A percentile compares a stretch with the other conserved stretches of the same genome.
These are phyloP conservation scores for Dichetophora obliterata DNA, from an alignment of 2,888 invertebrate species.

Conservation along the genomic window DNA sequence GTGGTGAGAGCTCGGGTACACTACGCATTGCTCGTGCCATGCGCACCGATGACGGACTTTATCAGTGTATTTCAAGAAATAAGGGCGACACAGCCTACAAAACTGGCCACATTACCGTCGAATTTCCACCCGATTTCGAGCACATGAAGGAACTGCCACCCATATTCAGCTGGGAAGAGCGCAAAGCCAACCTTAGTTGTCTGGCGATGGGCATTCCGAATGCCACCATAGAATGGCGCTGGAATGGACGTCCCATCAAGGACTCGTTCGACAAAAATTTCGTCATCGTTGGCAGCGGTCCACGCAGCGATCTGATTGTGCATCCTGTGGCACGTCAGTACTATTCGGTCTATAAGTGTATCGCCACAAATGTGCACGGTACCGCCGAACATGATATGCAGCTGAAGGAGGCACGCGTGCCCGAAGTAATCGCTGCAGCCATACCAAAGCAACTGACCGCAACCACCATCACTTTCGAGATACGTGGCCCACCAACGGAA, in stretches of 20 bases:
- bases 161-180: constrained; percentile 86
- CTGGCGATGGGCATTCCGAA: constrained; percentile 91
- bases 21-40: constrained; percentile 77
- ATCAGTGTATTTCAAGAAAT: constrained; percentile 88
- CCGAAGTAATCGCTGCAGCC: constrained; percentile 76
- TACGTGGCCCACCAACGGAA: constrained; percentile 81
- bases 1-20: constrained; percentile 75
- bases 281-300: constrained; percentile 77
- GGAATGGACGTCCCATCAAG: constrained; percentile 72
- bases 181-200: constrained; percentile 87
- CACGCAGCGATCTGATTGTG: constrained; percentile 80
- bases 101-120: constrained; percentile 86
- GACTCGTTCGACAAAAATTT: constrained; percentile 73
- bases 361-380: constrained; percentile 84
- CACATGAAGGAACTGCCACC: constrained; percentile 79
- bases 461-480: constrained; percentile 85
- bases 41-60: constrained; percentile 87
- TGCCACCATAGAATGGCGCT: constrained; percentile 90
- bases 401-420: constrained; percentile 81
- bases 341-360: constrained; percentile 84
- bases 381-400: constrained; percentile 77
- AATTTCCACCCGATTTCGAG: constrained; percentile 86
- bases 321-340: constrained; percentile 76
- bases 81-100: constrained; percentile 81
- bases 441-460: constrained; percentile 81